Conservation (phyloP, 2,797 vertebrate genomes). For the Lepus townsendii region DNA sequence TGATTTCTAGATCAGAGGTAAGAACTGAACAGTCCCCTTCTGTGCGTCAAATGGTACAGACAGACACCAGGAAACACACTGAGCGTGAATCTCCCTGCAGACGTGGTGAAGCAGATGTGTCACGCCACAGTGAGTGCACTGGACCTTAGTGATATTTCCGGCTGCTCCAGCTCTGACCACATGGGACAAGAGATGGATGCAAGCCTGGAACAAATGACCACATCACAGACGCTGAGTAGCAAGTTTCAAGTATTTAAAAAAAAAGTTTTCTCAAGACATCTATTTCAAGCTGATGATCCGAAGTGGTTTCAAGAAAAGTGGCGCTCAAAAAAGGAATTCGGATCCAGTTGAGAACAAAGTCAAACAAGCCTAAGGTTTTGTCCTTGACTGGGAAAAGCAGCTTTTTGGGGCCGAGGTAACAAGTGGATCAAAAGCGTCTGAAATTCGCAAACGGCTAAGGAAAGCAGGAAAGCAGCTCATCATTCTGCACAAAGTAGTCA, state of each 20-base stretch:
- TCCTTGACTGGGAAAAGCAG: slow-evolving; percentile 41
- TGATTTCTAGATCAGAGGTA: slow-evolving; percentile 13
- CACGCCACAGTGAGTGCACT: not conserved
- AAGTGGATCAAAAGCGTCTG: slow-evolving; percentile 41
- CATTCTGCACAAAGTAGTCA: not conserved
- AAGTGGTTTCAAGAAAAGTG: not conserved
- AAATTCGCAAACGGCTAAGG: slow-evolving; percentile 1
- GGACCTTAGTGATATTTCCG: not conserved
- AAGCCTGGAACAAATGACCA: not conserved
- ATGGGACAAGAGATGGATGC: not conserved
- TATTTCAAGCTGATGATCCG: not conserved
- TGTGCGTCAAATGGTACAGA: not conserved
- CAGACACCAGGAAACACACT: not conserved
- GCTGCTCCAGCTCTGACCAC: not conserved
- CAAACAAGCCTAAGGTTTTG: not conserved
- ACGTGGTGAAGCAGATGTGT: not conserved
- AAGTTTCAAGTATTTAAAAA: not conserved
- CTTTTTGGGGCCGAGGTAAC: not conserved
- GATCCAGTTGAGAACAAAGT: slow-evolving; percentile 29
- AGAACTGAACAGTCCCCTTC: not conserved
- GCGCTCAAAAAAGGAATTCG: not conserved
- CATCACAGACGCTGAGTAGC: not conserved
- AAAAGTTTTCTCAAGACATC: not conserved
- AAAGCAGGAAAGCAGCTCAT: slow-evolving; percentile 13
- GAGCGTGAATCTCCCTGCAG: not conserved